Conservation (phyloP, 2,888 invertebrate genomes). For the Sarcophaga carnaria region DNA sequence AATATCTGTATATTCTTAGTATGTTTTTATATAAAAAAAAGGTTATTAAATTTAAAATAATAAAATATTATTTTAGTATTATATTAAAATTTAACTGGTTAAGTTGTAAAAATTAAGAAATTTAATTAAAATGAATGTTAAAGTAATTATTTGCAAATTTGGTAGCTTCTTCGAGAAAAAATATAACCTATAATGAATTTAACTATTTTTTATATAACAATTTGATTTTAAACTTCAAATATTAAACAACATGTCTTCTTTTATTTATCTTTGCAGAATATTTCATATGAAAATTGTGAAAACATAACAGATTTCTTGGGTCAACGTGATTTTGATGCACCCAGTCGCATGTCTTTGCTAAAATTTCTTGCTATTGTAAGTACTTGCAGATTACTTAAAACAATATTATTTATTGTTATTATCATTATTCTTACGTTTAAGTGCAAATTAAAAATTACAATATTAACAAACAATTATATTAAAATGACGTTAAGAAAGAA, state of each 20-base stretch:
- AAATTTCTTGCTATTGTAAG: constrained; percentile 92
- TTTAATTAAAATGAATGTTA: constrained; percentile 13
- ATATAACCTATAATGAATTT: neutral
- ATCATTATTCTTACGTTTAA: constrained; percentile 31
- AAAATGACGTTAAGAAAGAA: neutral
- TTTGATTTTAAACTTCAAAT: constrained; percentile 15
- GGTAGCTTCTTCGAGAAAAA: neutral
- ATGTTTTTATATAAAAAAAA: constrained; percentile 29
- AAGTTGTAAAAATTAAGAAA: neutral
- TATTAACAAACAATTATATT: constrained; percentile 51
- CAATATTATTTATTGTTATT: constrained; percentile 15
- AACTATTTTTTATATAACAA: constrained; percentile 23
- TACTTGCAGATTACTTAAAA: constrained; percentile 75
- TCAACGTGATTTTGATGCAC: constrained; percentile 75
- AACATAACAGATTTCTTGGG: constrained; percentile 78
- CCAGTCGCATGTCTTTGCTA: constrained; percentile 82
- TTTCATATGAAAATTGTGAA: constrained; percentile 76
- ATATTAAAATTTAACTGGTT: constrained; percentile 23
- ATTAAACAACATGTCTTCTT: constrained; percentile 19
- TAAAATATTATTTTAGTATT: constrained; percentile 49
- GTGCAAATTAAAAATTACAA: constrained; percentile 54
- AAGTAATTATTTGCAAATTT: constrained; percentile 1
- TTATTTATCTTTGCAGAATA: constrained; percentile 74
- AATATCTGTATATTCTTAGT: neutral
- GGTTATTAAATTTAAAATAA: constrained; percentile 38